Conservation (phyloP, 2,113 vertebrate species). For the Rhinoptilus africanus region DNA sequence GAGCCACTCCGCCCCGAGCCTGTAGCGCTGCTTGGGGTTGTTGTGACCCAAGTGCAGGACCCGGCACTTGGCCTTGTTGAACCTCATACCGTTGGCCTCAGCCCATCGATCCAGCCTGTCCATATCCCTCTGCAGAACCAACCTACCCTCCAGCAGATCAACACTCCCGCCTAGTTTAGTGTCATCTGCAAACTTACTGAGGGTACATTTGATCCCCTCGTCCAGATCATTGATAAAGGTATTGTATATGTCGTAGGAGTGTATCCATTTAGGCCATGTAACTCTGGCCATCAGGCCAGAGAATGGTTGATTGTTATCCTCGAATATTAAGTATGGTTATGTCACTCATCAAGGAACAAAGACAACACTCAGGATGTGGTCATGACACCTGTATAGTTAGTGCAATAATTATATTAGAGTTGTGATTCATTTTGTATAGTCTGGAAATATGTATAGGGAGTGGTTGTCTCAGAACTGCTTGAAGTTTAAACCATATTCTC, state of each 20-base stretch:
- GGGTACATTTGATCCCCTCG: too few relatives aligned
- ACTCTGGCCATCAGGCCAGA: background rate
- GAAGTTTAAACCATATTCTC: background rate
- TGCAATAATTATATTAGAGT: background rate
- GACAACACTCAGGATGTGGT: background rate
- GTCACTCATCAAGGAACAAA: background rate
- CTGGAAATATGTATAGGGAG: accelerated
- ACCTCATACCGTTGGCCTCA: too few relatives aligned
- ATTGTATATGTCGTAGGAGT: background rate
- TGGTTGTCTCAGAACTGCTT: background rate
- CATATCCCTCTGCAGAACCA: too few relatives aligned
- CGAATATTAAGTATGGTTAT: background rate
- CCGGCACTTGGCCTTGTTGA: too few relatives aligned
- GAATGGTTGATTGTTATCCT: background rate
- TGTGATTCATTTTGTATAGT: background rate
- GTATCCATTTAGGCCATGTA: background rate
- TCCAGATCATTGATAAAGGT: too few relatives aligned
- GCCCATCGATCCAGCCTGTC: too few relatives aligned
- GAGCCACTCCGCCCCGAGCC: too few relatives aligned
- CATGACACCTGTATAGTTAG: background rate
- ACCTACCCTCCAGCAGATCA: too few relatives aligned
- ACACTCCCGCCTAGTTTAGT: too few relatives aligned
- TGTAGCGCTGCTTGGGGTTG: too few relatives aligned
- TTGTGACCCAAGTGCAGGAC: too few relatives aligned
- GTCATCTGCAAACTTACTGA: too few relatives aligned